Conservation (phyloP, 2,797 vertebrate genomes). For the Crotalus adamanteus region DNA sequence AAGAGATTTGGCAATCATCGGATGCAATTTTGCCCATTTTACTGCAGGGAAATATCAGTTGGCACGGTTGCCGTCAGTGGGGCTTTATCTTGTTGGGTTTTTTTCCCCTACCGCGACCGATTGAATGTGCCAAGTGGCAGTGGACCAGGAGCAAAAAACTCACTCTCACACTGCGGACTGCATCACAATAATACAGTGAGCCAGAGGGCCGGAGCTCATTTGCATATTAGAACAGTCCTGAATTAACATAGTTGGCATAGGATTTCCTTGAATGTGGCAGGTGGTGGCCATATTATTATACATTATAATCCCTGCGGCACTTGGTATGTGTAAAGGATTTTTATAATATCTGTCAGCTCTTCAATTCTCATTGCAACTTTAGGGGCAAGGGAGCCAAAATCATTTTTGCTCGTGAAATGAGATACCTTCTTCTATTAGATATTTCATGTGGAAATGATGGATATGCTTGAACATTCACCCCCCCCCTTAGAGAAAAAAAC, state of each 20-base stretch:
- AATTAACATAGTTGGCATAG: constrained; percentile 36
- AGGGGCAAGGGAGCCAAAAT: not conserved
- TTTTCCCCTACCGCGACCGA: not conserved
- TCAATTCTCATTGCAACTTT: not conserved
- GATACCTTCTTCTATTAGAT: not conserved
- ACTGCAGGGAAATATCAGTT: constrained; percentile 23
- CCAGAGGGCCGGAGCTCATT: constrained; percentile 25
- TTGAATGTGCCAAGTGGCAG: constrained; percentile 19
- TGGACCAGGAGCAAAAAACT: constrained; percentile 11
- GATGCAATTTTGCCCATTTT: constrained; percentile 20
- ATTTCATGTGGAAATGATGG: not conserved
- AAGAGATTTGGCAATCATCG: constrained; percentile 10
- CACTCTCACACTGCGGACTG: constrained; percentile 4
- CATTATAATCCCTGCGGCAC: constrained; percentile 25
- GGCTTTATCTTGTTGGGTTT: constrained; percentile 20
- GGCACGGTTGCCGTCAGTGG: not conserved
- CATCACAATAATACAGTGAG: constrained; percentile 14
- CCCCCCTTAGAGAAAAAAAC: not conserved
- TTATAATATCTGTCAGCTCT: constrained; percentile 8
- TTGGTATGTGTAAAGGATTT: constrained; percentile 18
- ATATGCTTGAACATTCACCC: not conserved
- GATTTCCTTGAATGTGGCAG: constrained; percentile 25
- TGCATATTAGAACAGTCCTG: constrained; percentile 19
- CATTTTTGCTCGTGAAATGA: not conserved
- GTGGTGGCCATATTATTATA: constrained; percentile 33